Evolutionary conservation across 2,113 vertebrate genomes (phyloP).

Genomic region (Peromyscus leucopus): DNA sequence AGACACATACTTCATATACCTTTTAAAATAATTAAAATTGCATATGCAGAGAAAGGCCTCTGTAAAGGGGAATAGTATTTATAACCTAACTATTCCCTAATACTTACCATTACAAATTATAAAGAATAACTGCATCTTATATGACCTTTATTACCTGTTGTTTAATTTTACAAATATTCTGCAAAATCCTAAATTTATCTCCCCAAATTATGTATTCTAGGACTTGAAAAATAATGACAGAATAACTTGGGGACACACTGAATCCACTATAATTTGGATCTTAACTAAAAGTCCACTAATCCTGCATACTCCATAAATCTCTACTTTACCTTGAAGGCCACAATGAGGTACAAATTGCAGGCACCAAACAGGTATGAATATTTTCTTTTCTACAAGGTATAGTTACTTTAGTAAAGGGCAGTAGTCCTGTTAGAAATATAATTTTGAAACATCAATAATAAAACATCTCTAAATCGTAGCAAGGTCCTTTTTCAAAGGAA

Average conservation of each 20-base stretch:
- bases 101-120: background rate
- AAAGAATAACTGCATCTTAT: background rate
- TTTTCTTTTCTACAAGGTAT: background rate
- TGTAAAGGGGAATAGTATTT: background rate
- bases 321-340: background rate
- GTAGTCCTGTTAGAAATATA: background rate
- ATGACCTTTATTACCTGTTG: background rate
- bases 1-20: background rate
- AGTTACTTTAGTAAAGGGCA: background rate
- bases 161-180: background rate
- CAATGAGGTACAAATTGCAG: background rate
- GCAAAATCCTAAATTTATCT: background rate
- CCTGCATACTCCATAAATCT: background rate
- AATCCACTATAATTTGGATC: too few relatives aligned
- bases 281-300: background rate
- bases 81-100: background rate
- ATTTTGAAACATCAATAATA: background rate
- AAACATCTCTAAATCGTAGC: background rate
- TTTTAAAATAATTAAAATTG: constrained; percentile 13
- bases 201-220: background rate
- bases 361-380: background rate
- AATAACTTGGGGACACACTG: background rate
- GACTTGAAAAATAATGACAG: background rate
- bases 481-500: background rate
- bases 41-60: background rate